Conservation (phyloP, 53 echinoderm and acorn worm genomes). For the Mesocentrotus franciscanus region DNA sequence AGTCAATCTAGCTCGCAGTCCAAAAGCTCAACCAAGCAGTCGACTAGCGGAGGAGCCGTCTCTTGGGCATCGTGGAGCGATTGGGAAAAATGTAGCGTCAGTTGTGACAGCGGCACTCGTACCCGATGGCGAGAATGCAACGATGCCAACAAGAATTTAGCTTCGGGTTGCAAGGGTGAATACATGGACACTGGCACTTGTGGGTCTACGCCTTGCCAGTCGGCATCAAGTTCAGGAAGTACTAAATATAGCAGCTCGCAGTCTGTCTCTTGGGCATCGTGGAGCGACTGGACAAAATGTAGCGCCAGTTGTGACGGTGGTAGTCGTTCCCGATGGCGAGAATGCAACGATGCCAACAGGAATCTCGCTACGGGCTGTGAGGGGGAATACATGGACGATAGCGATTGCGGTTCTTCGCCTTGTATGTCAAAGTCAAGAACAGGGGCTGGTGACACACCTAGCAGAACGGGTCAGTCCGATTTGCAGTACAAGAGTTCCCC, state of each 20-base stretch:
- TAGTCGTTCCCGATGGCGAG: neutral
- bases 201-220: neutral
- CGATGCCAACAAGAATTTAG: neutral
- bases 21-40: neutral
- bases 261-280: neutral
- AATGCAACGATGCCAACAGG: neutral
- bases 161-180: neutral
- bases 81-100: constrained; percentile 17
- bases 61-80: neutral
- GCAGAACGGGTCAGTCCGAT: neutral
- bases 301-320: constrained; percentile 13
- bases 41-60: neutral
- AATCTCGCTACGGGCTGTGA: neutral
- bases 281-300: neutral
- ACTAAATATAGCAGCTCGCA: too few species aligned
- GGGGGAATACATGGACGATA: neutral
- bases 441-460: neutral
- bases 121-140: neutral
- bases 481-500: neutral
- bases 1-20: neutral
- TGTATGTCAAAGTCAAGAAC: neutral
- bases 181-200: neutral
- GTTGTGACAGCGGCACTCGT: neutral
- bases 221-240: too few species aligned
- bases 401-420: neutral